phyloP scores from a whole-genome alignment of 2,797 vertebrate genomes.

The Amblyraja radiata region DNA sequence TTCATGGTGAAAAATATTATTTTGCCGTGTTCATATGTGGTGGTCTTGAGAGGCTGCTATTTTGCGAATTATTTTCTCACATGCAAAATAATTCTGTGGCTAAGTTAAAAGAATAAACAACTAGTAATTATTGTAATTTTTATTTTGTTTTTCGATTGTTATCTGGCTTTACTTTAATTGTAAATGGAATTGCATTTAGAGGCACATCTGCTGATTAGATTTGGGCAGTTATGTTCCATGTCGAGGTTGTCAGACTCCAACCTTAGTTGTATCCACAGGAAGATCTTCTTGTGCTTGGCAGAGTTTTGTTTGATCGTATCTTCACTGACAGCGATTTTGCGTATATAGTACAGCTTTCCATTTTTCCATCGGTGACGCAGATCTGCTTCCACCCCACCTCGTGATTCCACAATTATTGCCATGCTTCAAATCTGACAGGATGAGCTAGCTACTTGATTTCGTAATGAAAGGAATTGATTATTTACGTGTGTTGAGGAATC shows the following conservation, averaged over 20 bases:
- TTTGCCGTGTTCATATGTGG: not conserved
- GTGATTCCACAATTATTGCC: not conserved
- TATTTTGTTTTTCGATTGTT: not conserved
- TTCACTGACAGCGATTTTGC: not conserved
- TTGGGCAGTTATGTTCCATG: not conserved
- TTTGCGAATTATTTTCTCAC: not conserved
- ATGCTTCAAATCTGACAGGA: not conserved
- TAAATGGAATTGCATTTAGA: not conserved
- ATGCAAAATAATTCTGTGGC: not conserved
- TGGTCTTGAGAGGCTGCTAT: not conserved
- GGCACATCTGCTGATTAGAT: too few relatives aligned
- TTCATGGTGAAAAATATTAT: not conserved
- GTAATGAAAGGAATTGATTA: not conserved
- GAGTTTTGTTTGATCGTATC: not conserved
- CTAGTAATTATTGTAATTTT: not conserved
- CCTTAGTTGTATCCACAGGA: not conserved
- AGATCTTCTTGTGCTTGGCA: not conserved
- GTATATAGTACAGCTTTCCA: not conserved
- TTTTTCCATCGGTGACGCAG: not conserved
- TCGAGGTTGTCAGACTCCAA: not conserved
- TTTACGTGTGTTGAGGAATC: not conserved
- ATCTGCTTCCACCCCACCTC: not conserved
- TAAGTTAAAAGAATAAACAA: not conserved
- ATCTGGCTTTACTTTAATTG: not conserved
- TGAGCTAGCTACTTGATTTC: not conserved